Conservation (phyloP, 1,140 invertebrate genomes). For the Atta texana region DNA sequence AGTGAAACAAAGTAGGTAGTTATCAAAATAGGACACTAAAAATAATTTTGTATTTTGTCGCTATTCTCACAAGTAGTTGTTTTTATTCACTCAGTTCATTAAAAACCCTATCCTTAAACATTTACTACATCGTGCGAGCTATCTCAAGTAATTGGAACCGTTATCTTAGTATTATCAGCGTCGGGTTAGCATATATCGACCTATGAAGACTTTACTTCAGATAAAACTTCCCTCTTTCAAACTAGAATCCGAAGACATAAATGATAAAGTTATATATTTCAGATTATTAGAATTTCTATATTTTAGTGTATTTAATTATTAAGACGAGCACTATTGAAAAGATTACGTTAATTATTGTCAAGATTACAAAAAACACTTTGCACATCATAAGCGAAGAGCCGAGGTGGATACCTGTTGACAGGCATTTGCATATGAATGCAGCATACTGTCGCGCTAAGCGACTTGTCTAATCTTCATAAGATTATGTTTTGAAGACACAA, state of each 20-base stretch:
- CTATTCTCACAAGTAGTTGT: not conserved
- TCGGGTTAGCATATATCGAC: not conserved
- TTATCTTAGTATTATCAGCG: constrained; percentile 29
- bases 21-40: not conserved
- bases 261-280: not conserved
- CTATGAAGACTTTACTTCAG: not conserved
- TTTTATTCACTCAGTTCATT: constrained; percentile 26
- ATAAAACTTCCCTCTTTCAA: not conserved
- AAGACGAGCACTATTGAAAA: not conserved
- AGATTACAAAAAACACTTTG: constrained; percentile 56
- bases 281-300: not conserved
- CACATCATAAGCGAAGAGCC: constrained; percentile 56
- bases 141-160: constrained; percentile 29
- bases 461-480: constrained; percentile 74
- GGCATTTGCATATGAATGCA: constrained; percentile 81
- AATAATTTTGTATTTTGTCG: constrained; percentile 20
- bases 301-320: not conserved
- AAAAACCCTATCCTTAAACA: not conserved
- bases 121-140: not conserved
- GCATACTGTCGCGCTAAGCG: constrained; percentile 69
- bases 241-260: not conserved
- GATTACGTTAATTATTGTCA: constrained; percentile 30
- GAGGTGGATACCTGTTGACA: constrained; percentile 78
- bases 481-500: constrained; percentile 76
- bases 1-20: not conserved